Evolutionary conservation across 2,113 vertebrate species (phyloP).

Genomic region (Mobula birostris): DNA sequence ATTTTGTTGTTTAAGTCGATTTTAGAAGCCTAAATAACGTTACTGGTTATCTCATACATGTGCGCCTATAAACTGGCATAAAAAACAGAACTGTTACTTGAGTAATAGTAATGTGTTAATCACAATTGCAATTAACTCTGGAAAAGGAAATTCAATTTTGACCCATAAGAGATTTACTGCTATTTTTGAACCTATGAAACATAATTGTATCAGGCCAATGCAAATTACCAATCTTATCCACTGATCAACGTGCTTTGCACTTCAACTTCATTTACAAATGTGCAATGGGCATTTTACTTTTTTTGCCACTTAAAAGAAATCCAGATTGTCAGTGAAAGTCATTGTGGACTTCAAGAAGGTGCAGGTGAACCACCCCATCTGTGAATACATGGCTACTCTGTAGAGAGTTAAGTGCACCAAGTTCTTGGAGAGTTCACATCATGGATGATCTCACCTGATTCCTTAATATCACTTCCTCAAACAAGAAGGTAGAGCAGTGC

Average conservation of each 20-base stretch:
- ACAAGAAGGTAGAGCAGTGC: too few relatives aligned
- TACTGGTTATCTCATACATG: neutral
- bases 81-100: neutral
- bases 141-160: neutral
- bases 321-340: neutral
- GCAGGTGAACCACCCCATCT: too few relatives aligned
- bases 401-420: too few relatives aligned
- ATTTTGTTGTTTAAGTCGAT: neutral
- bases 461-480: too few relatives aligned
- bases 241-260: neutral
- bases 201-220: neutral
- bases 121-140: neutral
- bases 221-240: neutral
- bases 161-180: neutral
- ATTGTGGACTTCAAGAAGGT: too few relatives aligned
- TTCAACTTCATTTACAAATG: neutral
- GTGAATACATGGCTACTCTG: too few relatives aligned
- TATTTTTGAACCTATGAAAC: neutral
- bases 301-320: neutral
- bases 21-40: neutral
- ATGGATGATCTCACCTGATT: too few relatives aligned
- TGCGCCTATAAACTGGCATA: neutral
- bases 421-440: too few relatives aligned
- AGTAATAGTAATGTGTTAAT: neutral
- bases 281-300: neutral